Conservation (phyloP, 2,113 vertebrate genomes). For the Melanotaenia duboulayi region DNA sequence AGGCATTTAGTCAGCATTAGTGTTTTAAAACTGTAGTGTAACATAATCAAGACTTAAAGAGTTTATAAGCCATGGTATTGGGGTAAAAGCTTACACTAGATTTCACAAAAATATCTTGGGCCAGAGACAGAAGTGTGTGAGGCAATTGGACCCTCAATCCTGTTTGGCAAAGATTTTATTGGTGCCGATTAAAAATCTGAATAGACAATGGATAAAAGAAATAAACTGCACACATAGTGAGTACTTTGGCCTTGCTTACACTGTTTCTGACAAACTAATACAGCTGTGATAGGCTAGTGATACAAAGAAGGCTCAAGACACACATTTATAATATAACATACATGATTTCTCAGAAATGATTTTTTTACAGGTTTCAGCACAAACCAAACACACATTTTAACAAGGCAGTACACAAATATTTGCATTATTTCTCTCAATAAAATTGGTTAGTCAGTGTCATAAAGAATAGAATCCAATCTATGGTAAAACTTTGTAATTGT, state of each 20-base stretch:
- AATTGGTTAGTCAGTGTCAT: conserved; percentile 24
- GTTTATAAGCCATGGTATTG: conserved; percentile 10
- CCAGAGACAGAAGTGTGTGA: conserved; percentile 31
- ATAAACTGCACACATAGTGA: neutral
- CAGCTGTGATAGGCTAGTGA: conserved; percentile 28
- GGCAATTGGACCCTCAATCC: neutral
- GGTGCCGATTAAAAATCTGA: neutral
- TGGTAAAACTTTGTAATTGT: conserved; percentile 10
- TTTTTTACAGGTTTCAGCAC: conserved; percentile 13
- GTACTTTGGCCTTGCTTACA: conserved; percentile 6
- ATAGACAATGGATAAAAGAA: neutral
- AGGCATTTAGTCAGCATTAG: conserved; percentile 62
- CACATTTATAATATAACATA: conserved; percentile 26
- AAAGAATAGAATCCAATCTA: conserved; percentile 11
- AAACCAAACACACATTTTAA: conserved; percentile 33
- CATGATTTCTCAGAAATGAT: conserved; percentile 20
- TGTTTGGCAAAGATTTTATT: neutral
- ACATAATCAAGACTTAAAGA: conserved; percentile 26
- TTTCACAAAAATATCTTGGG: conserved; percentile 43
- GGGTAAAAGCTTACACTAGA: conserved; percentile 51
- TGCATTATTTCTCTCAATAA: conserved; percentile 24
- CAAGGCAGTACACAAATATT: conserved; percentile 5
- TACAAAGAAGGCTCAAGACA: conserved; percentile 38
- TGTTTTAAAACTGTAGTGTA: conserved; percentile 53
- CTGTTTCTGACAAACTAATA: conserved; percentile 20